Base-by-base conservation (phyloP, 1,140 invertebrate species). In the Pantala flavescens region DNA sequence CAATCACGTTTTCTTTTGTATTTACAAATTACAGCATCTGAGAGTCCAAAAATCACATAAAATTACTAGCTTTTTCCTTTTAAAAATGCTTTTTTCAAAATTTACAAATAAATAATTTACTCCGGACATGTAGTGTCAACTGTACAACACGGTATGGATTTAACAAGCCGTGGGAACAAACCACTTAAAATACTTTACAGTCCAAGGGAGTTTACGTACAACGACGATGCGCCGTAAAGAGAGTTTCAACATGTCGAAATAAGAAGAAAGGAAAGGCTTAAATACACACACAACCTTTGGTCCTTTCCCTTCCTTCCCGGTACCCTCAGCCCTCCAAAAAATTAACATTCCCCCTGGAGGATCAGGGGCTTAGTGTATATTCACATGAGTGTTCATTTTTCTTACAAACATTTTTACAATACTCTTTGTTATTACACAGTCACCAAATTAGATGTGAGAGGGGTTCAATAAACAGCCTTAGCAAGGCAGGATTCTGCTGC, bases 51-150 rank as follows among this genome's bases (percentile, higher is more conserved):
- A 63, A 63, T 63, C 12, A 63, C 49, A 63, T 63, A 63, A 63
- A 63, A 63, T 63, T 63, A 63, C 49, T 63, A 63, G 14, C n/a
- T 36, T 63, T 21, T 63, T 63, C 49, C 14, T 63, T 63, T 19
- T 19, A 63, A 63, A 63, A 63, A 19, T 63, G 49, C 49, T 19
- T 63, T 63, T 63, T 21, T 63, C 49, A 63, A 63, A 63, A 63
- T 63, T 63, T 63, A 63, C 49, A 63, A 63, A 63, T 63, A 63
- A 63, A 63, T 63, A 63, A 63, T 63, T 63, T 63, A 63, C 49
- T 63, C 49, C 49, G n/a, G 49, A 63, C 49, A 63, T 63, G 49
- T 21, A 63, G 49, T 63, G 49, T 63, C 49, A 63, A 63, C 49
- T 63, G 49, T 63, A 63, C 49, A 63, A 63, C n/a, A 63, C 49